phyloP scores from a whole-genome alignment of 2,797 vertebrate species.

The Squalus acanthias region DNA sequence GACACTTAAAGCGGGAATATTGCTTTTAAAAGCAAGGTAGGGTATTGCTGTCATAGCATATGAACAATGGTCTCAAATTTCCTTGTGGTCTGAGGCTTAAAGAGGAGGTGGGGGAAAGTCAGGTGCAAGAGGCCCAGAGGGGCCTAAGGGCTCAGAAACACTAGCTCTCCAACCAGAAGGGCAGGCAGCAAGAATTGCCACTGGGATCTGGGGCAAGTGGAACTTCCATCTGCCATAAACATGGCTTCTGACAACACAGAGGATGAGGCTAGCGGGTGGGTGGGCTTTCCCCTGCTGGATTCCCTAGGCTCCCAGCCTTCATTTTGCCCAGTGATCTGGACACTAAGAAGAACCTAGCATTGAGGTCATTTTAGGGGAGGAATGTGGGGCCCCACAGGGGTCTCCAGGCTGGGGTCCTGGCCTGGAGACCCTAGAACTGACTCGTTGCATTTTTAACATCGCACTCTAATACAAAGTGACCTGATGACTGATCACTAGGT shows the following conservation, averaged over 20 bases:
- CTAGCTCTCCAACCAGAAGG: background rate
- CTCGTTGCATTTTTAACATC: background rate
- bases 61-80: background rate
- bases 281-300: background rate
- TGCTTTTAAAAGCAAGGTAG: no score
- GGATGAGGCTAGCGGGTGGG: background rate
- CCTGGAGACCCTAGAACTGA: background rate
- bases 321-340: background rate
- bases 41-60: background rate
- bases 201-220: background rate
- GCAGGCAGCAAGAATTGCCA: background rate
- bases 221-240: background rate
- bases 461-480: background rate
- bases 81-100: background rate
- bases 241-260: background rate
- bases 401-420: background rate
- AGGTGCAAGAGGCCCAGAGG: background rate
- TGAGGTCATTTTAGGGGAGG: background rate
- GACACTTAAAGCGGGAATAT: background rate
- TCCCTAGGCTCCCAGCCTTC: background rate
- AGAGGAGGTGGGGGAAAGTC: background rate
- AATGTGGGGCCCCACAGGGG: background rate
- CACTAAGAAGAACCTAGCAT: background rate
- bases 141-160: background rate
- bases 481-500: background rate